Evolutionary conservation across 2,888 invertebrate species (phyloP).

Genomic region (Eulithis prunata): DNA sequence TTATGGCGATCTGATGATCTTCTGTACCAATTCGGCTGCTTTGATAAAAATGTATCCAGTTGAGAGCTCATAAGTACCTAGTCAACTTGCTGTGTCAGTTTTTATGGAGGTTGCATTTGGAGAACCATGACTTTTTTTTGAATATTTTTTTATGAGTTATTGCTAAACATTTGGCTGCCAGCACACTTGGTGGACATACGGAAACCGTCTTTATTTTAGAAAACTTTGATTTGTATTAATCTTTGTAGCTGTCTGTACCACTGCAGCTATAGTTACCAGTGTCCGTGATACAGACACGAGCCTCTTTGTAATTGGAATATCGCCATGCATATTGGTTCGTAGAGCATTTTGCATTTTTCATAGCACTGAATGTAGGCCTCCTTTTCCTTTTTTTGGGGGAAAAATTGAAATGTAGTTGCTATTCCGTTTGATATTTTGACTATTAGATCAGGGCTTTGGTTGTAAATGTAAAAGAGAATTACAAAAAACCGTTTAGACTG

Average conservation of each 20-base stretch:
- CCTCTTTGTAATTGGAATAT: constrained; percentile 64
- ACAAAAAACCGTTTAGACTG: not conserved
- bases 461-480: constrained; percentile 1
- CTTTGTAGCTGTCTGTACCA: not conserved
- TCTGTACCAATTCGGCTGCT: too few relatives aligned
- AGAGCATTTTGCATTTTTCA: constrained; percentile 65
- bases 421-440: constrained; percentile 25
- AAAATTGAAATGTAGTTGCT: constrained; percentile 27
- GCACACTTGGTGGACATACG: too few relatives aligned
- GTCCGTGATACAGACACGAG: constrained; percentile 40
- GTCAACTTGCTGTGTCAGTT: too few relatives aligned
- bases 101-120: too few relatives aligned
- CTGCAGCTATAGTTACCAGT: constrained; percentile 2
- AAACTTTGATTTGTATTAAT: too few relatives aligned
- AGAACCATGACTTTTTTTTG: too few relatives aligned
- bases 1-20: too few relatives aligned
- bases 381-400: constrained; percentile 31
- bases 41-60: too few relatives aligned
- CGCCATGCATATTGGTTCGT: constrained; percentile 63
- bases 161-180: too few relatives aligned
- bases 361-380: constrained; percentile 37
- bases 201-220: too few relatives aligned
- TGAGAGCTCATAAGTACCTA: too few relatives aligned
- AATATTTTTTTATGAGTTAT: too few relatives aligned
- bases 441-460: constrained; percentile 5